Base-by-base conservation (phyloP, 1,140 invertebrate species). In the Hormaphis cornu region DNA sequence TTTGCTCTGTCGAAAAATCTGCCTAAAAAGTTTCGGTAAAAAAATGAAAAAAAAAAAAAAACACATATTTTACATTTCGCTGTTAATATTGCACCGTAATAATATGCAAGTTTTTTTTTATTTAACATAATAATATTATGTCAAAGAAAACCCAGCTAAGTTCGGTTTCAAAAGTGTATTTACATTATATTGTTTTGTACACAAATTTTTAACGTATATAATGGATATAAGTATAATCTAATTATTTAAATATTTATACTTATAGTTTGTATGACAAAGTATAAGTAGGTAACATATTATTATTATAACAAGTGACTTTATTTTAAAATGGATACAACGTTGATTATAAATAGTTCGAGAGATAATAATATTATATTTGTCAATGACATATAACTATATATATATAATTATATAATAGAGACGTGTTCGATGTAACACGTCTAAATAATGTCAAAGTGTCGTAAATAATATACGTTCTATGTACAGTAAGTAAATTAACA, bases 151-250 rank as follows among this genome's bases (percentile, higher is more conserved):
- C 9, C 20, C 16, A 40, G 28, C 16, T 24, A 22, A 40, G 5
- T 24, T 50, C 12, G n/a, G 28, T 66, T 50, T 66, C 30, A 66
- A 66, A 66, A 66, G 61, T 66, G 61, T 66, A 66, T 66, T 66
- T 66, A 66, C 61, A 66, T 46, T 35, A 42, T 50, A 50, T 66
- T 24, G n/a, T n/a, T 63, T 20, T 66, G 10, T 66, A 50, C 44
- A 66, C 24, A 37, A 14, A 40, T 58, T n/a, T 58, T 40, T 54
- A 18, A 54, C 37, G 14, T 6, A 35, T 56, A 56, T 56, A 53
- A 42, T 42, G 3, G 16, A 4, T n/a, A 30, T 53, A 5, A 44
- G n/a, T 61, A 63, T 63, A 48, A 33, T 40, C 33, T n/a, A 18
- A 46, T 28, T 18, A 7, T 40, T 16, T 40, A 5, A 6, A 40